Percentiles rank a stretch among this genome's conserved stretches.
Evolutionary conservation across 2,888 invertebrate genomes (phyloP).

Genomic region (Caenorhabditis afra): DNA sequence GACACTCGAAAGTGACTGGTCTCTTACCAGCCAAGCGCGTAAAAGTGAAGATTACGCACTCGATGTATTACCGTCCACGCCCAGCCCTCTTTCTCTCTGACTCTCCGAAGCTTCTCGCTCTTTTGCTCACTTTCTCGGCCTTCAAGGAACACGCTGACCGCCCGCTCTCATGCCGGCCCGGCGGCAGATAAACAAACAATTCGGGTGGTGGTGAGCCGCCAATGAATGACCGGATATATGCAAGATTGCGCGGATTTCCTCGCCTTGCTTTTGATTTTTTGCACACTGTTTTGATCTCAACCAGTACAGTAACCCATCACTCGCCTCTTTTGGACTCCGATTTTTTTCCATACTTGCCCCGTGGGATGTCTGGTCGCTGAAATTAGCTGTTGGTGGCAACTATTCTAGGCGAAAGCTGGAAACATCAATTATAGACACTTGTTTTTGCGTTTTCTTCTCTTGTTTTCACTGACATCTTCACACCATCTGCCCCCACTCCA

Average conservation of each 20-base stretch:
- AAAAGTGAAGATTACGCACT: slow-evolving; percentile 33
- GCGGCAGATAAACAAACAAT: slow-evolving; percentile 26
- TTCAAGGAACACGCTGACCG: slow-evolving; percentile 6
- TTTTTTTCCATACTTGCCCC: neutral
- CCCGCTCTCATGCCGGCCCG: neutral
- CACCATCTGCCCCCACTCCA: slow-evolving; percentile 1
- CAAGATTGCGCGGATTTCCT: slow-evolving; percentile 24
- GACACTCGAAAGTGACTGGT: slow-evolving; percentile 4
- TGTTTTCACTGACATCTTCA: slow-evolving; percentile 41
- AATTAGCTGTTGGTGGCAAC: slow-evolving; percentile 38
- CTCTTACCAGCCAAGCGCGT: slow-evolving; percentile 41
- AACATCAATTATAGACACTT: slow-evolving; percentile 56
- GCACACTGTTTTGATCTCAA: neutral
- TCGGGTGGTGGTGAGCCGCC: slow-evolving; percentile 37
- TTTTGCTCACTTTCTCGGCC: slow-evolving; percentile 1
- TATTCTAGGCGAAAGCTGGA: slow-evolving; percentile 25
- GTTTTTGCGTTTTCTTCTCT: slow-evolving; percentile 31
- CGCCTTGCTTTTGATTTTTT: neutral
- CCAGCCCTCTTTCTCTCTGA: slow-evolving; percentile 22
- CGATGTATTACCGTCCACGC: no score
- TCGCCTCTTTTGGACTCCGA: neutral
- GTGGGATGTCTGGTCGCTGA: slow-evolving; percentile 33
- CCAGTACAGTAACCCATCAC: no score
- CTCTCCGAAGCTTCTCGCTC: slow-evolving; percentile 23
- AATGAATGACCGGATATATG: slow-evolving; percentile 54